Base-by-base conservation (phyloP, 2,888 invertebrate genomes). In the Brenthis hecate region DNA sequence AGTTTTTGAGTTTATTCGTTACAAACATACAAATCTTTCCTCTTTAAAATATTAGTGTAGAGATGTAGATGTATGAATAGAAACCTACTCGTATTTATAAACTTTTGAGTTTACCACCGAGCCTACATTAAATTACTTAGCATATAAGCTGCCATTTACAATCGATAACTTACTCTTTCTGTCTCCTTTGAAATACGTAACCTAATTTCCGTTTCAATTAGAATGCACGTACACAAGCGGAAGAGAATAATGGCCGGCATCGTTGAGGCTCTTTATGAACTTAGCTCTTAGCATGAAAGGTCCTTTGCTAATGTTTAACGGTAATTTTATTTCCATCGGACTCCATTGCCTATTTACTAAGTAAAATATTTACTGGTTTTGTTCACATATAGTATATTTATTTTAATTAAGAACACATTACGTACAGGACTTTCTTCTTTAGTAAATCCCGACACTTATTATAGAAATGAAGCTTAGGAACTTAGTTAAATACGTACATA, bases 221-320 rank as follows among this genome's bases (percentile, higher is more conserved):
- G 53, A 68, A 64, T 56, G 56, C 50, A 61, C 67, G 57, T 63
- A 56, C 32, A 68, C 51, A 67, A 56, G 66, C 66, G 66, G 67
- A 68, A 63, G 62, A 63, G 56, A 68, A 68, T 57, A 68, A 68
- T 56, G 57, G 51, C 14, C 58, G 54, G 54, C 50, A 43, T 60
- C 56, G 61, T 56, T 36, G 56, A 62, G 36, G 19, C 19, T 56
- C 56, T 65, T 56, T 55, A 50, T 36, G 62, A 62, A 61, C 56
- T 48, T 43, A 32, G 51, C 43, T 43, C 28, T 53, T 36, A 23
- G 13, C 28, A 56, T 65, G n/a, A 50, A 48, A 66, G 19, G 61
- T 48, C 61, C 43, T 56, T 56, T 66, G 62, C 36, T 36, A 13
- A 14, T 32, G 32, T 62, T 51, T 67, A 28, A 50, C 36, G n/a